phyloP scores from a whole-genome alignment of 1,140 invertebrate species.

The Drosophila paulistorum region DNA sequence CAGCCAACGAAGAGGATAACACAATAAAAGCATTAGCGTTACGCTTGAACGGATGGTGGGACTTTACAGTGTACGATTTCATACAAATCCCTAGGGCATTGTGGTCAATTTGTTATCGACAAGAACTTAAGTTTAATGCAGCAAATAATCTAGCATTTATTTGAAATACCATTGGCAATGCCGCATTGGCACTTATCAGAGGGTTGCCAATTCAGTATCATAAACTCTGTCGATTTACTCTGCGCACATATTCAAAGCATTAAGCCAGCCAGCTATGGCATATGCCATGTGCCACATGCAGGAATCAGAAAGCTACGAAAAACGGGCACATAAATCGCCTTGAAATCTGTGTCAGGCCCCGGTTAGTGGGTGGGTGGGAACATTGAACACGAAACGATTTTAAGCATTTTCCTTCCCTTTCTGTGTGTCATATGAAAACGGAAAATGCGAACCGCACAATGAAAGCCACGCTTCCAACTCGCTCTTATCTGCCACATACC shows the following conservation, averaged over 20 bases:
- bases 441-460: conserved; percentile 36
- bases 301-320: conserved; percentile 33
- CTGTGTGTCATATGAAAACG: conserved; percentile 23
- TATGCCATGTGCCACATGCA: conserved; percentile 43
- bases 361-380: conserved; percentile 8
- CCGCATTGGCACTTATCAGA: conserved; percentile 43
- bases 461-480: conserved; percentile 43
- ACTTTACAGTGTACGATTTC: conserved; percentile 8
- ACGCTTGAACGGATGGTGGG: background rate
- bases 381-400: conserved; percentile 53
- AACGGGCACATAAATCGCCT: conserved; percentile 47
- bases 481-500: conserved; percentile 1
- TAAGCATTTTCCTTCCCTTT: conserved; percentile 26
- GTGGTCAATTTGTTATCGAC: conserved; percentile 8
- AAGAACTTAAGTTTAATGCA: conserved; percentile 8
- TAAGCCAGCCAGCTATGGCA: conserved; percentile 17
- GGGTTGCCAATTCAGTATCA: conserved; percentile 31
- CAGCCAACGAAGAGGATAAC: conserved; percentile 20
- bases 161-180: conserved; percentile 37
- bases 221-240: background rate
- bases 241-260: background rate
- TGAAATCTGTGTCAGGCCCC: conserved; percentile 57
- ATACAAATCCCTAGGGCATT: background rate
- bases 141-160: conserved; percentile 5
- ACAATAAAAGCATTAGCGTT: background rate